Evolutionary conservation across 2,113 vertebrate species (phyloP).

Genomic region (Cynopterus brachyotis): DNA sequence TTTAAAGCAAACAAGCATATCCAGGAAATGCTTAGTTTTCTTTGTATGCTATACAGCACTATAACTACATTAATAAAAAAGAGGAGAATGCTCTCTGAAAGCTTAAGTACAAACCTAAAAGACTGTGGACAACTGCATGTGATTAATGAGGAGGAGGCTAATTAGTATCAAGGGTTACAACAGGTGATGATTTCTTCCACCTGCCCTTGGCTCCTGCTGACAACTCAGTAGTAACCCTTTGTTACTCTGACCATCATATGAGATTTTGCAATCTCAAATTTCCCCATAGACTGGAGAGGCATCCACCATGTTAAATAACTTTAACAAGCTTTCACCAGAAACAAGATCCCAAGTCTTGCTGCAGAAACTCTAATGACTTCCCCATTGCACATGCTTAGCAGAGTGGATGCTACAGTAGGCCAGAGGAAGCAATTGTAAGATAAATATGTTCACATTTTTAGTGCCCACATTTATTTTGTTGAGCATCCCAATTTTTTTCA

Average conservation of each 20-base stretch:
- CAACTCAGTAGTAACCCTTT: slow-evolving; percentile 27
- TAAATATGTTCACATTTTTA: background rate
- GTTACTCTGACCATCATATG: slow-evolving; percentile 40
- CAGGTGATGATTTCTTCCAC: slow-evolving; percentile 74
- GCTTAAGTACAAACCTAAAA: background rate
- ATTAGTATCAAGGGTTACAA: slow-evolving; percentile 71
- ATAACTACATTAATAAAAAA: background rate
- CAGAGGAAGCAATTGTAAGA: background rate
- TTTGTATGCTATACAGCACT: background rate
- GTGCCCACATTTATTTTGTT: background rate
- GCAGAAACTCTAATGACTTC: background rate
- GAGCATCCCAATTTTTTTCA: background rate
- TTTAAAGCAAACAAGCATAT: background rate
- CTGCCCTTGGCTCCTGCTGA: slow-evolving; percentile 74
- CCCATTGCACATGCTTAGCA: background rate
- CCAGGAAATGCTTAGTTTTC: background rate
- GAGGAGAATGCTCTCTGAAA: background rate
- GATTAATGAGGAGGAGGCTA: slow-evolving; percentile 79
- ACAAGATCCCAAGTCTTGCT: background rate
- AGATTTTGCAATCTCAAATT: slow-evolving; percentile 43
- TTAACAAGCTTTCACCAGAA: slow-evolving; percentile 6
- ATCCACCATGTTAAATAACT: background rate
- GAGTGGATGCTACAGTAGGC: background rate
- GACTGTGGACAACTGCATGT: background rate
- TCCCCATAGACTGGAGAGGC: background rate